Percentiles rank a stretch among this genome's conserved stretches.
These are phyloP conservation scores for Brenthis daphne DNA, from an alignment of 2,888 invertebrate species.

Conservation along the genomic window DNA sequence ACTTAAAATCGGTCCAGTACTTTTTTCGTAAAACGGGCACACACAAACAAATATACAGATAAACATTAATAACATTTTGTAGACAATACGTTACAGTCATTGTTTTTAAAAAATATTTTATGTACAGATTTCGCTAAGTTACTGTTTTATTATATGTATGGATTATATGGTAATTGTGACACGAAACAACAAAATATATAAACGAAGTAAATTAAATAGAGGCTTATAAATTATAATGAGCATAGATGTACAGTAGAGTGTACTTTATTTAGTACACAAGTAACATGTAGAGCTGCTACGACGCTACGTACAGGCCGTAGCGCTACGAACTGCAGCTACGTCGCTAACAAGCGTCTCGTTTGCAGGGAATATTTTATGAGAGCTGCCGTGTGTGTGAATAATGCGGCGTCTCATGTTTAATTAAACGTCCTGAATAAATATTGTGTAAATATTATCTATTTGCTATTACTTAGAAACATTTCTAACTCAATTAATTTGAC, in stretches of 20 bases:
- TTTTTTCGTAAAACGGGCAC: no score
- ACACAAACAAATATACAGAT: no score
- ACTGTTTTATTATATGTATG: no score
- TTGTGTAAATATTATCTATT: conserved; percentile 4
- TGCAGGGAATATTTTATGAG: conserved; percentile 18
- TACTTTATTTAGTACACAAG: no score
- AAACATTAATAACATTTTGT: no score
- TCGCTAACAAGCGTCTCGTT: conserved; percentile 21
- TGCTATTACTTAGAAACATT: conserved; percentile 6
- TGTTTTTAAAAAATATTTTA: no score
- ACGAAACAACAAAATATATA: no score
- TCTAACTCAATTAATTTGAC: neutral
- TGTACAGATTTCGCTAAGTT: no score
- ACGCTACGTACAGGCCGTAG: conserved; percentile 17
- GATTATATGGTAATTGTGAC: no score
- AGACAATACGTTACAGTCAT: no score
- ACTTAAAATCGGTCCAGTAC: no score
- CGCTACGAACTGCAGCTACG: conserved; percentile 6
- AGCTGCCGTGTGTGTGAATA: conserved; percentile 21
- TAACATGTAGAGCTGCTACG: conserved; percentile 10
- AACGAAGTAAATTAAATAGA: no score
- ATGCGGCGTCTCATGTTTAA: conserved; percentile 23
- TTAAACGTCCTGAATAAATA: conserved; percentile 20
- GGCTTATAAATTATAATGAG: neutral
- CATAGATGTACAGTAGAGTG: neutral